Conservation (phyloP, 2,797 vertebrate species). For the Diplodus sargus region DNA sequence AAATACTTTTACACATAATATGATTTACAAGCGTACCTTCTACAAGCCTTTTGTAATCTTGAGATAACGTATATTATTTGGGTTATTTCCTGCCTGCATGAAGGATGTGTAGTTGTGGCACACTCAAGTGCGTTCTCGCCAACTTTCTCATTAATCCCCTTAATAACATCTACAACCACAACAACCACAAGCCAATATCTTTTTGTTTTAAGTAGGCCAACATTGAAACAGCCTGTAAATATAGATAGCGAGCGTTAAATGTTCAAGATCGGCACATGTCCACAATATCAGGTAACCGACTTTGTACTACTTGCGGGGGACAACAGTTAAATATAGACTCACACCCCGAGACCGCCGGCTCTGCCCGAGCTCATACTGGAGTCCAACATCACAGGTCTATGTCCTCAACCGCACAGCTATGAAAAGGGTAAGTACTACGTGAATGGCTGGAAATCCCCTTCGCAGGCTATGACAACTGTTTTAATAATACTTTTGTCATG, state of each 20-base stretch:
- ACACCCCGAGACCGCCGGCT: constrained; percentile 73
- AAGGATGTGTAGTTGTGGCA: neutral
- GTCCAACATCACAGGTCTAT: constrained; percentile 75
- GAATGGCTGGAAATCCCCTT: constrained; percentile 69
- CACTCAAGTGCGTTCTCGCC: neutral
- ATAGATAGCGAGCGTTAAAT: constrained; percentile 77
- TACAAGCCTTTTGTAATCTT: neutral
- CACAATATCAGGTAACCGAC: constrained; percentile 85
- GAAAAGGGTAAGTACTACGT: constrained; percentile 81
- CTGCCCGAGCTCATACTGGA: constrained; percentile 72
- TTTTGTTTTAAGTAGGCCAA: constrained; percentile 46
- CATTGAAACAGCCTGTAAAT: constrained; percentile 71
- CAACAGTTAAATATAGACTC: constrained; percentile 84
- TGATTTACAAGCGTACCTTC: neutral
- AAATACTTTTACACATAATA: neutral
- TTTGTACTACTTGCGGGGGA: constrained; percentile 80
- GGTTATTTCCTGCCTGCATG: too few relatives aligned
- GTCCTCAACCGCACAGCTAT: constrained; percentile 71
- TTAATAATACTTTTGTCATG: constrained; percentile 44
- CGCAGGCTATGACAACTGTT: constrained; percentile 31
- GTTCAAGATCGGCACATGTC: constrained; percentile 78
- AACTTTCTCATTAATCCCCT: neutral
- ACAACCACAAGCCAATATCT: neutral
- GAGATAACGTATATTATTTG: too few relatives aligned
- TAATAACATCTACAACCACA: neutral